These are phyloP conservation scores for cat (Felis catus) DNA, from an alignment of 2,113 vertebrate genomes.

Conservation along the genomic window F.catus_Fca126_mat1.0 CM031419.1:106142001-106142500, in stretches of 20 bases:
- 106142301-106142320: background rate
- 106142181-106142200: conserved; percentile 27
- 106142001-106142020: background rate
- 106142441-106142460: background rate
- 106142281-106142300: background rate
- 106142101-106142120: background rate
- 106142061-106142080: background rate
- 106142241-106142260: background rate
- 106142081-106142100: background rate
- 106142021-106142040: conserved; percentile 3
- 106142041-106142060: background rate
- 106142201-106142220: background rate
- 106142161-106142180: background rate
- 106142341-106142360: conserved; percentile 19
- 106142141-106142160: conserved; percentile 23
- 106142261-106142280: background rate
- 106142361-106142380: background rate
- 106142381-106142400: conserved; percentile 20
- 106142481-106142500: background rate
- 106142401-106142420: background rate
- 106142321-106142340: background rate
- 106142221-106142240: background rate
- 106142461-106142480: background rate
- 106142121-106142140: background rate
- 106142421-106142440: background rate